Percentiles rank a stretch among this genome's conserved stretches.
phyloP scores from a whole-genome alignment of 2,888 invertebrate species.

The Trissolcus japonicus region DNA sequence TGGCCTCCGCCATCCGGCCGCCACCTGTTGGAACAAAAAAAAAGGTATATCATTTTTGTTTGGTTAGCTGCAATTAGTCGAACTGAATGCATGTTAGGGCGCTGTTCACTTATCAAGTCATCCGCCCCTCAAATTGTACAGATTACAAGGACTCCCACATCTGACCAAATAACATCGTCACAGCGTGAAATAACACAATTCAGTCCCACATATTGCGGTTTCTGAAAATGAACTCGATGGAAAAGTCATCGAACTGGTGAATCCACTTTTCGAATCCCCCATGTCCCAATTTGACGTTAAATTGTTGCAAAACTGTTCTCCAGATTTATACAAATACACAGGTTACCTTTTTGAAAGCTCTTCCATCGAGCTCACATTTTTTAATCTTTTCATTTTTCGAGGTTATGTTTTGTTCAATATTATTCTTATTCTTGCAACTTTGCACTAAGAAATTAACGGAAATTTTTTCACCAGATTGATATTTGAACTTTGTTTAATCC shows the following conservation, averaged over 20 bases:
- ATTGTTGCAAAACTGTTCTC: too few species aligned
- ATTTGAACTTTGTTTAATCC: too few species aligned
- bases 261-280: neutral
- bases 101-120: conserved; percentile 19
- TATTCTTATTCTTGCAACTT: too few species aligned
- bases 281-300: too few species aligned
- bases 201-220: too few species aligned
- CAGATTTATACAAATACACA: too few species aligned
- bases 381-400: too few species aligned
- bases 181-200: neutral
- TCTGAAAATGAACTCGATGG: neutral
- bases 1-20: conserved; percentile 59
- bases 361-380: too few species aligned
- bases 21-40: conserved; percentile 61
- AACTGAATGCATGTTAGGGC: conserved; percentile 19
- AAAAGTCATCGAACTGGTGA: neutral
- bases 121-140: conserved; percentile 7
- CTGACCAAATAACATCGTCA: neutral
- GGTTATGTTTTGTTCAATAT: too few species aligned
- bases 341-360: too few species aligned
- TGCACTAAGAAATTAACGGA: too few species aligned
- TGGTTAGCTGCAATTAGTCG: conserved; percentile 40
- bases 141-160: neutral
- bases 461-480: too few species aligned
- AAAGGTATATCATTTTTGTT: conserved; percentile 44